phyloP scores from a whole-genome alignment of 2,888 invertebrate species.

The Metacarcinus magister region DNA sequence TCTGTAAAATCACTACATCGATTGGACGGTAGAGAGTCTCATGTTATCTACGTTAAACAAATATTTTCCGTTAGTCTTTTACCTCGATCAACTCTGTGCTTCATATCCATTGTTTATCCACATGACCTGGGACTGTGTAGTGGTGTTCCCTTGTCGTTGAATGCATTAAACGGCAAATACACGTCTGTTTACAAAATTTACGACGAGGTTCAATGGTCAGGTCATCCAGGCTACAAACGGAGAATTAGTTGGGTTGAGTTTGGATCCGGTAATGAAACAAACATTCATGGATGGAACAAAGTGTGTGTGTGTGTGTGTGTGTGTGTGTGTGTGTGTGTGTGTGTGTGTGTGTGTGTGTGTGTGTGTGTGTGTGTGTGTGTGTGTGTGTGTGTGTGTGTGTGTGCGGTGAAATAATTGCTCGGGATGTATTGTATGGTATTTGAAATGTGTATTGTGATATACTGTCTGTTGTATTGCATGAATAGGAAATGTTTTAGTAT shows the following conservation, averaged over 20 bases:
- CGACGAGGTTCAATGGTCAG: not conserved
- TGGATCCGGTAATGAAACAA: not conserved
- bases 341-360: not conserved
- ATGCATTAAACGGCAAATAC: not conserved
- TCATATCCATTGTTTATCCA: not conserved
- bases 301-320: not conserved
- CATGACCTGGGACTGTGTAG: not conserved
- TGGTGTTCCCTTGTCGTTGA: not conserved
- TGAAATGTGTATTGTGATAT: not conserved
- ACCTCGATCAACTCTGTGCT: not conserved
- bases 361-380: too few species aligned
- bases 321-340: not conserved
- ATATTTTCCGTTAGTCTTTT: not conserved
- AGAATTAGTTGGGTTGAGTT: not conserved
- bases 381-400: not conserved
- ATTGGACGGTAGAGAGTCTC: too few species aligned
- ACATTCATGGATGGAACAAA: too few species aligned
- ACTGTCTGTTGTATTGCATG: not conserved
- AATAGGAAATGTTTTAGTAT: not conserved
- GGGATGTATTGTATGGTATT: not conserved
- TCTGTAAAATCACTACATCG: too few species aligned
- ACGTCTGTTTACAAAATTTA: not conserved
- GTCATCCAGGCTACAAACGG: not conserved
- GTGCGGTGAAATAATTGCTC: not conserved
- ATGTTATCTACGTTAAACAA: not conserved